Conservation (phyloP, 2,113 vertebrate genomes). For the Campylorhamphus procurvoides region DNA sequence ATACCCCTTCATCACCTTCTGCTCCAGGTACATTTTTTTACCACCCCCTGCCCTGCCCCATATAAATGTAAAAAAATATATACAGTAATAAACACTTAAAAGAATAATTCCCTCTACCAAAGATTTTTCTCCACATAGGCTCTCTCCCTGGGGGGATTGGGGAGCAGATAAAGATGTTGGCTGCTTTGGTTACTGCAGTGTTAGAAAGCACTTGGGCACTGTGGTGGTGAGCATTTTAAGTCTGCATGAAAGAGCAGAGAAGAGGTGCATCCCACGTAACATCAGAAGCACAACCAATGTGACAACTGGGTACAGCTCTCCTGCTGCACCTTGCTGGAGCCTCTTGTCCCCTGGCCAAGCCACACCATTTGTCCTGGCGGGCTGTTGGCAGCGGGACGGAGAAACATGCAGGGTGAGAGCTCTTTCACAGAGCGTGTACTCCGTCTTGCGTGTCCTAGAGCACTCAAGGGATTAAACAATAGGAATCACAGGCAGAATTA, state of each 20-base stretch:
- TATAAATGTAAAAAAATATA: neutral
- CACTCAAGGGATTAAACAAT: slow-evolving; percentile 61
- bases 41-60: accelerated
- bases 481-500: slow-evolving; percentile 65
- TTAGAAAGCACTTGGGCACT: neutral
- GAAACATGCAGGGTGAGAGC: neutral
- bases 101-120: neutral
- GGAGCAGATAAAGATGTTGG: neutral
- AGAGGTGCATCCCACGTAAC: neutral
- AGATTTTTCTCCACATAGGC: neutral
- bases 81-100: neutral
- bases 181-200: neutral
- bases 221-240: neutral
- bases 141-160: neutral
- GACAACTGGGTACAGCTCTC: neutral
- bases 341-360: neutral
- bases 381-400: neutral
- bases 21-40: neutral
- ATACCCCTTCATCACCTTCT: neutral
- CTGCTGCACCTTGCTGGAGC: neutral
- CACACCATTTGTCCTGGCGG: neutral
- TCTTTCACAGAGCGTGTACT: slow-evolving; percentile 19
- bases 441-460: slow-evolving; percentile 50
- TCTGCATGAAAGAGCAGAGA: neutral
- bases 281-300: neutral